Percentiles rank a stretch among this genome's conserved stretches.
phyloP scores from a whole-genome alignment of 2,113 vertebrate genomes.

The Fulmarus glacialis region DNA sequence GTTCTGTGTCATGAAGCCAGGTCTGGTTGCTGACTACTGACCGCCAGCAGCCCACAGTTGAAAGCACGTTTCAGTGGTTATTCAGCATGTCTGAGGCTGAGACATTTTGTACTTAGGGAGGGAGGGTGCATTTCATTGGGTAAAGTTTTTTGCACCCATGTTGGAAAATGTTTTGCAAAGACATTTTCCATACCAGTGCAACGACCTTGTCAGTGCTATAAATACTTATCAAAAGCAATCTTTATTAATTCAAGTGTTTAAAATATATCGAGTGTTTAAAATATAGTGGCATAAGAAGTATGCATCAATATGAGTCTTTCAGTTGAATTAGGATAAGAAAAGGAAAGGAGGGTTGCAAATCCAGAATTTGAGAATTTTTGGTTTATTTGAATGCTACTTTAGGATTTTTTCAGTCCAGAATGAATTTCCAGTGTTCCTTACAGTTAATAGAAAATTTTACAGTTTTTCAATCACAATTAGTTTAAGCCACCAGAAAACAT shows the following conservation, averaged over 20 bases:
- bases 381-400: not conserved
- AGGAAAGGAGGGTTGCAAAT: not conserved
- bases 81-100: not conserved
- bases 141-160: not conserved
- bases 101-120: not conserved
- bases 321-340: not conserved
- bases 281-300: not conserved
- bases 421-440: not conserved
- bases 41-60: not conserved
- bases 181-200: not conserved
- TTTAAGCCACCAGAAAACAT: conserved; percentile 21
- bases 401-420: not conserved
- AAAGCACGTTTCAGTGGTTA: not conserved
- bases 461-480: not conserved
- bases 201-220: not conserved
- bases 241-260: not conserved
- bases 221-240: not conserved
- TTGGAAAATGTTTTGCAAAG: not conserved
- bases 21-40: not conserved
- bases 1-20: not conserved
- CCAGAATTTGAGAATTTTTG: not conserved
- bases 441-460: not conserved
- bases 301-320: not conserved
- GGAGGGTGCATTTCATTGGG: not conserved
- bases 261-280: not conserved